Percentiles rank a stretch among this genome's conserved stretches.
These are phyloP conservation scores for Hypsopygia costalis DNA, from an alignment of 2,888 invertebrate genomes.

Conservation along the genomic window DNA sequence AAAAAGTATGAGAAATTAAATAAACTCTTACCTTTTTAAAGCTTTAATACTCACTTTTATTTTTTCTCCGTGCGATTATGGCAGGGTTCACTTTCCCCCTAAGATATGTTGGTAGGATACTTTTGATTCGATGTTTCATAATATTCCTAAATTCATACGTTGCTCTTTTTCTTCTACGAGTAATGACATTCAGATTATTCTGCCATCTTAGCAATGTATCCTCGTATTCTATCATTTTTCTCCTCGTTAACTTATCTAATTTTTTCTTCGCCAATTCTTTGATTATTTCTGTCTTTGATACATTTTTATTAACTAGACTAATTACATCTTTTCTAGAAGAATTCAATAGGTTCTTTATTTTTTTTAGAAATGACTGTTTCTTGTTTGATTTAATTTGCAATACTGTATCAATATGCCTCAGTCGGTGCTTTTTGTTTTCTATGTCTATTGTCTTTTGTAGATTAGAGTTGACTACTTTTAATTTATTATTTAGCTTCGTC, in stretches of 20 bases:
- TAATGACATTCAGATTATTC: slow-evolving; percentile 31
- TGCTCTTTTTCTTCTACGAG: slow-evolving; percentile 36
- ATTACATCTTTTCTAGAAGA: slow-evolving; percentile 43
- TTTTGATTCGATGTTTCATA: slow-evolving; percentile 39
- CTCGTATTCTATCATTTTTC: slow-evolving; percentile 37
- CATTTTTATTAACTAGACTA: slow-evolving; percentile 32
- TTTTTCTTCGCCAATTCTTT: slow-evolving; percentile 40
- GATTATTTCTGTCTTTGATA: slow-evolving; percentile 39
- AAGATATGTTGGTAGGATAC: slow-evolving; percentile 54
- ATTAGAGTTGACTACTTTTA: slow-evolving; percentile 17
- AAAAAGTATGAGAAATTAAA: no score
- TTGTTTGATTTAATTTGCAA: slow-evolving; percentile 17
- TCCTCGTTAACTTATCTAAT: slow-evolving; percentile 32
- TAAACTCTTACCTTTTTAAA: no score
- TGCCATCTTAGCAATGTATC: slow-evolving; percentile 53
- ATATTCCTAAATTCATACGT: slow-evolving; percentile 19
- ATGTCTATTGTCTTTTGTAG: no score
- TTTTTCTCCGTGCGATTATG: slow-evolving; percentile 27
- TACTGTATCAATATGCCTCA: not conserved
- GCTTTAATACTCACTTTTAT: slow-evolving; percentile 7
- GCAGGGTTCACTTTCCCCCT: slow-evolving; percentile 45
- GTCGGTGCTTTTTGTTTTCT: no score
- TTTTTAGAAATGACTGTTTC: slow-evolving; percentile 42
- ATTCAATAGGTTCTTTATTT: slow-evolving; percentile 41
- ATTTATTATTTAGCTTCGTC: slow-evolving; percentile 24